These are phyloP conservation scores for Thalassaphorura encarpata DNA, from an alignment of 1,140 invertebrate genomes.

Conservation along the genomic window DNA sequence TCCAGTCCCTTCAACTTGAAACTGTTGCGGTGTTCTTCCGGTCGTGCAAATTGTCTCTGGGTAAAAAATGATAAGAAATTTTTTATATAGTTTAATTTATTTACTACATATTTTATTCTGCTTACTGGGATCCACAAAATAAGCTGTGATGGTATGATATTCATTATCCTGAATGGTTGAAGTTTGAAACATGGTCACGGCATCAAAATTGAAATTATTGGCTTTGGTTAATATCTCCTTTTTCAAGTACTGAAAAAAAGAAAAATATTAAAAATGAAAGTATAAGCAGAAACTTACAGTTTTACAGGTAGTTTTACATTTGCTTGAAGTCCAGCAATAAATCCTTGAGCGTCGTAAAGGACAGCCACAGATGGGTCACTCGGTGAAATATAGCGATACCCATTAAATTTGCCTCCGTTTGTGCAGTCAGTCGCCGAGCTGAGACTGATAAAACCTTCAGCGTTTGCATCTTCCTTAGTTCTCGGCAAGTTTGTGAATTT, in stretches of 20 bases:
- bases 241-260: background rate
- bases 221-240: background rate
- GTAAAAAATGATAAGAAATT: too few relatives aligned
- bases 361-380: slow-evolving; percentile 3
- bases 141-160: background rate
- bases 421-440: background rate
- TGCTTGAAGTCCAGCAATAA: slow-evolving; percentile 14
- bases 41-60: slow-evolving; percentile 7
- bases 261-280: background rate
- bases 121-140: background rate
- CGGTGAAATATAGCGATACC: background rate
- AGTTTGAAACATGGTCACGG: background rate
- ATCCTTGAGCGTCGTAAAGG: slow-evolving; percentile 9
- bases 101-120: background rate
- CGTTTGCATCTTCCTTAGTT: background rate
- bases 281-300: background rate
- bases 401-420: too few relatives aligned
- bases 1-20: slow-evolving; percentile 5
- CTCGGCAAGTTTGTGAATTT: background rate
- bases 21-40: background rate
- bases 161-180: background rate
- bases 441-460: background rate
- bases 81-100: background rate
- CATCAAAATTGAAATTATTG: background rate
- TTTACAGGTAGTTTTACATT: background rate